Percentiles rank a stretch among this genome's conserved stretches.
Evolutionary conservation across 2,888 invertebrate species (phyloP).

Genomic region (Metacarcinus magister): DNA sequence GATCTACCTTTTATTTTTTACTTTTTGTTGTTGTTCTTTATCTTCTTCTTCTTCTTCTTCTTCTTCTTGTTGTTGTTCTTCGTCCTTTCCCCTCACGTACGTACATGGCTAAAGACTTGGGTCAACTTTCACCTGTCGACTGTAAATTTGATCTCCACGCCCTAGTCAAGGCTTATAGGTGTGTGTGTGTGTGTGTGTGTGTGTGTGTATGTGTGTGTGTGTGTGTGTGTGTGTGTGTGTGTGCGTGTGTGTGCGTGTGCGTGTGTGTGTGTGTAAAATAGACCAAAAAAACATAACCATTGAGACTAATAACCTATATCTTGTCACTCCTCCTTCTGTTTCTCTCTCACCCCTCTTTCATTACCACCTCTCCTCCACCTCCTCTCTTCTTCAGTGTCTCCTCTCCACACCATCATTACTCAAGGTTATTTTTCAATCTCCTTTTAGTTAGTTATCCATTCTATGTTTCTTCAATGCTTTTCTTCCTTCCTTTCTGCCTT

Average conservation of each 20-base stretch:
- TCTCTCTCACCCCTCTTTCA: neutral
- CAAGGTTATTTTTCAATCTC: neutral
- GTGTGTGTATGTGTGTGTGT: neutral
- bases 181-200: neutral
- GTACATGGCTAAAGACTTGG: neutral
- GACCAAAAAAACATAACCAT: no score
- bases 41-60: neutral
- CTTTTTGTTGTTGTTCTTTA: neutral
- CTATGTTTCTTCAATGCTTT: no score
- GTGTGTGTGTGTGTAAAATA: neutral
- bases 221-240: neutral
- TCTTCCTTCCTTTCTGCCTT: no score
- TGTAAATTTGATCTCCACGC: neutral
- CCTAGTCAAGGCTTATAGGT: neutral
- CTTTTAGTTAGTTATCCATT: no score
- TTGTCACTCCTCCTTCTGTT: neutral
- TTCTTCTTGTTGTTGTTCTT: neutral
- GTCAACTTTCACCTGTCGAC: conserved; percentile 28
- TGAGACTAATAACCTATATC: neutral
- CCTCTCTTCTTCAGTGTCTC: no score
- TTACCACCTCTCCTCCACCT: neutral
- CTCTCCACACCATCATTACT: no score
- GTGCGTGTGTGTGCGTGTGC: neutral
- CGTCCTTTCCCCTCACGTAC: neutral
- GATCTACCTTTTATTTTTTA: no score